These are phyloP conservation scores for Tromatobia lineatoria DNA, from an alignment of 2,888 invertebrate genomes.

Conservation along the genomic window DNA sequence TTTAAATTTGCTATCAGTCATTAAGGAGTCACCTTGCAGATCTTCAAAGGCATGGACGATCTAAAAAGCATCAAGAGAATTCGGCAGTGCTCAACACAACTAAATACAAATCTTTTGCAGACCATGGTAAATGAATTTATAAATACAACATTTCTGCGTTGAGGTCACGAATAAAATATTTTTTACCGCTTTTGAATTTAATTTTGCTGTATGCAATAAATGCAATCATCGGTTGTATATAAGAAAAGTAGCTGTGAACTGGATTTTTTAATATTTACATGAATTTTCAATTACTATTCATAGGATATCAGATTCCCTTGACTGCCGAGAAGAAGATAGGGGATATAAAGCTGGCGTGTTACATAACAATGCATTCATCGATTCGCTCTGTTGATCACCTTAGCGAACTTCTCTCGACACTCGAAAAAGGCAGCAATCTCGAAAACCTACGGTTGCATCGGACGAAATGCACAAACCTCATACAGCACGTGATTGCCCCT, in stretches of 20 bases:
- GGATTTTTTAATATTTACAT: no score
- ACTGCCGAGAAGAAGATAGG: constrained; percentile 31
- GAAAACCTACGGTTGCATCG: constrained; percentile 62
- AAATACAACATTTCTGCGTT: neutral
- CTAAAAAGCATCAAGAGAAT: constrained; percentile 6
- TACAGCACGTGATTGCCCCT: constrained; percentile 68
- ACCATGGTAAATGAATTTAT: neutral
- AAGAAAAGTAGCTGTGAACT: no score
- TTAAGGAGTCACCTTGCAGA: constrained; percentile 33
- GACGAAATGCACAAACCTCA: constrained; percentile 69
- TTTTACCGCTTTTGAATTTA: no score
- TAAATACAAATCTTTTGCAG: neutral
- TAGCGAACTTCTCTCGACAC: constrained; percentile 56
- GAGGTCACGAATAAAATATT: no score
- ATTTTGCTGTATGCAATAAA: no score
- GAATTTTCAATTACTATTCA: constrained; percentile 9
- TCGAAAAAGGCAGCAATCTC: constrained; percentile 55
- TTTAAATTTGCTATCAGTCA: constrained; percentile 22
- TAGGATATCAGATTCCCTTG: constrained; percentile 39
- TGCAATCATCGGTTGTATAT: no score
- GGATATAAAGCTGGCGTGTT: constrained; percentile 63
- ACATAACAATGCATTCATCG: constrained; percentile 64
- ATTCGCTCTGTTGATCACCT: constrained; percentile 68
- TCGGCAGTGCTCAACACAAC: neutral
- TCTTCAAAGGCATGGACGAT: constrained; percentile 23